phyloP scores from a whole-genome alignment of 2,113 vertebrate species.

The Gnathonemus echidnorhynchus region DNA sequence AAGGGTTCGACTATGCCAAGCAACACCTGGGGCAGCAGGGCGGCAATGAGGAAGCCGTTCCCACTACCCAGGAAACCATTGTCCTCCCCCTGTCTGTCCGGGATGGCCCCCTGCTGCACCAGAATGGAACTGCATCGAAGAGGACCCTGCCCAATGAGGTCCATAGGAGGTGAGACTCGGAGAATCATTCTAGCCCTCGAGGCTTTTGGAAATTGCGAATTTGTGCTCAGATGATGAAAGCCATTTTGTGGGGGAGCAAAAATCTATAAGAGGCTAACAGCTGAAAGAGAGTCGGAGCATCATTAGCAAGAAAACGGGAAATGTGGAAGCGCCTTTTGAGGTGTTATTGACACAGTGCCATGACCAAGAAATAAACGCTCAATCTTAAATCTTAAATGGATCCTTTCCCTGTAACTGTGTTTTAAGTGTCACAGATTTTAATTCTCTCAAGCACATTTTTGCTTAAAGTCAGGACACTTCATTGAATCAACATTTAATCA shows the following conservation, averaged over 20 bases:
- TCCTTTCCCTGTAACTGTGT: background rate
- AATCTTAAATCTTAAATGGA: background rate
- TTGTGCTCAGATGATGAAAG: background rate
- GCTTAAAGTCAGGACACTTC: background rate
- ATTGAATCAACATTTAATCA: background rate
- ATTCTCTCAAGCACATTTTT: background rate
- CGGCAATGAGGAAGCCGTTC: constrained; percentile 74
- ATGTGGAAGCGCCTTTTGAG: background rate
- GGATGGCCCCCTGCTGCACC: constrained; percentile 72
- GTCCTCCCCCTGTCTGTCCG: constrained; percentile 79
- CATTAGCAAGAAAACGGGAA: background rate
- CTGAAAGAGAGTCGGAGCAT: background rate
- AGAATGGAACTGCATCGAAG: constrained; percentile 83
- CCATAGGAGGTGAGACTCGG: constrained; percentile 74
- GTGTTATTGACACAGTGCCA: background rate
- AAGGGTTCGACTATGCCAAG: constrained; percentile 97
- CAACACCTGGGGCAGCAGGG: constrained; percentile 89
- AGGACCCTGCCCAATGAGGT: constrained; percentile 80
- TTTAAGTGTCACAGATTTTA: background rate
- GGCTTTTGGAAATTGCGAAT: background rate
- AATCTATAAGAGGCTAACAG: background rate
- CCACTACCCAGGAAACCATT: constrained; percentile 89
- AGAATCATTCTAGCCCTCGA: background rate
- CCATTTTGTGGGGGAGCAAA: background rate
- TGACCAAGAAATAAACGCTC: background rate